Evolutionary conservation across 1,140 invertebrate species (phyloP).

Genomic region (Lethrus apterus): DNA sequence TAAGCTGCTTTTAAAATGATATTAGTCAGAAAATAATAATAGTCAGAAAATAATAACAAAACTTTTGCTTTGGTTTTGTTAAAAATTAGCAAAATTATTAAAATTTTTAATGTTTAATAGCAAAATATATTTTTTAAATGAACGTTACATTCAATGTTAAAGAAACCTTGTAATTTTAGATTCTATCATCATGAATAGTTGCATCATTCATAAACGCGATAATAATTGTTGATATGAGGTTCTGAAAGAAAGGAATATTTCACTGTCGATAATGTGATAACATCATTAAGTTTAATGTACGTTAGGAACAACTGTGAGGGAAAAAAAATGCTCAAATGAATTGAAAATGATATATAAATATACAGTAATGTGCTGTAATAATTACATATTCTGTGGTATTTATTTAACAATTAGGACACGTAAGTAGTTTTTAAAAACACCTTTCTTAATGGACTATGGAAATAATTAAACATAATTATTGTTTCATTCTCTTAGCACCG

Average conservation of each 20-base stretch:
- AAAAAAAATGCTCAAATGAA: background rate
- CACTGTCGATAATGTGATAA: background rate
- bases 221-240: background rate
- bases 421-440: conserved; percentile 26
- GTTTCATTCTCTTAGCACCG: conserved; percentile 6
- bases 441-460: conserved; percentile 16
- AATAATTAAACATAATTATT: conserved; percentile 23
- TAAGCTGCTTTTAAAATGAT: too few species aligned
- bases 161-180: too few species aligned
- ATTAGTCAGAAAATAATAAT: too few species aligned
- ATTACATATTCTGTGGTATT: conserved; percentile 17
- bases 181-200: too few species aligned
- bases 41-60: too few species aligned
- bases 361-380: background rate
- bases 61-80: too few species aligned
- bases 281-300: background rate
- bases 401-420: conserved; percentile 26
- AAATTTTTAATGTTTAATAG: too few species aligned
- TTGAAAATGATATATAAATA: background rate
- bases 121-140: too few species aligned
- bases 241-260: background rate
- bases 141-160: too few species aligned
- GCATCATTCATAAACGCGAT: too few species aligned
- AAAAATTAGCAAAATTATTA: too few species aligned
- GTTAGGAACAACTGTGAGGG: background rate